Evolutionary conservation across 2,797 vertebrate genomes (phyloP).

Genomic region (Atherinosoma microstoma): DNA sequence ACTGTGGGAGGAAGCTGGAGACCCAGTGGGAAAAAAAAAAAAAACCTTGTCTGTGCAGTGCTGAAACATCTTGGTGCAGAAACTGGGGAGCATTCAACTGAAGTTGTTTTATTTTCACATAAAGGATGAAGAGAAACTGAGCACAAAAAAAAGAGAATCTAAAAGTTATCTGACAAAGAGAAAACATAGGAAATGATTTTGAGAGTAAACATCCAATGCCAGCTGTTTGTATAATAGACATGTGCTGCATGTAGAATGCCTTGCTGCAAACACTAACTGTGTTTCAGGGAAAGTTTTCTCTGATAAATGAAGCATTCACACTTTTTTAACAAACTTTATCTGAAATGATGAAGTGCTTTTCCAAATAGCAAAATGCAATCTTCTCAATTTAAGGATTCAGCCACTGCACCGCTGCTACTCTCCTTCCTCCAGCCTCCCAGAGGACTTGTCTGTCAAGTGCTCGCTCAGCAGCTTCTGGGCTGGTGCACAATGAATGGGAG

Average conservation of each 20-base stretch:
- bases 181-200: neutral
- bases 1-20: neutral
- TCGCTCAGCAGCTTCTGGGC: conserved; percentile 36
- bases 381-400: conserved; percentile 54
- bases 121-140: neutral
- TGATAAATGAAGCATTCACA: conserved; percentile 42
- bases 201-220: neutral
- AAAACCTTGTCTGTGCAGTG: too few species aligned
- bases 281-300: conserved; percentile 13
- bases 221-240: neutral
- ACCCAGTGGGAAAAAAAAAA: too few species aligned
- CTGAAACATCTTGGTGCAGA: neutral
- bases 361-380: conserved; percentile 26
- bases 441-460: conserved; percentile 56
- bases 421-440: conserved; percentile 43
- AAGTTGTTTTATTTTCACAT: neutral
- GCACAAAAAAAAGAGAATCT: neutral
- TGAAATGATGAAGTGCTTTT: conserved; percentile 49
- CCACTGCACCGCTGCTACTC: conserved; percentile 49
- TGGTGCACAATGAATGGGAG: conserved; percentile 7
- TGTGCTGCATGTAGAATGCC: conserved; percentile 1
- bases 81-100: neutral
- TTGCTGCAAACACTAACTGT: neutral
- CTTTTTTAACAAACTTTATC: conserved; percentile 34
- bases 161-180: neutral